These are phyloP conservation scores for Ptiloglossa arizonensis DNA, from an alignment of 1,140 invertebrate genomes.

Conservation along the genomic window DNA sequence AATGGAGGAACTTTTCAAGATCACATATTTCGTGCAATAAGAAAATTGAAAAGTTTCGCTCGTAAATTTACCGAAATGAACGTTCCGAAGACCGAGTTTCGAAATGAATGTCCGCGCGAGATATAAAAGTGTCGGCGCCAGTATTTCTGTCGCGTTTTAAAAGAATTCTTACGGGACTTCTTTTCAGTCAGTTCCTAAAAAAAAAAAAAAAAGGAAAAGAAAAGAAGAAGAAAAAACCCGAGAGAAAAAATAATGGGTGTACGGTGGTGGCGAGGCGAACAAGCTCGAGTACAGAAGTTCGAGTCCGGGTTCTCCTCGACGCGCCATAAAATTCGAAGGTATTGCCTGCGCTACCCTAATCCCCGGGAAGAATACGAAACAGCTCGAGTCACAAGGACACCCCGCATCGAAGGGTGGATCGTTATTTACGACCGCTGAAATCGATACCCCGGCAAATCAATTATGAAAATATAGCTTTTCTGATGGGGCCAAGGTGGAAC, in stretches of 20 bases:
- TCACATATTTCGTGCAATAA: background rate
- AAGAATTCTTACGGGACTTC: background rate
- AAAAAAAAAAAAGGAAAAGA: background rate
- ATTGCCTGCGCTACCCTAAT: conserved; percentile 57
- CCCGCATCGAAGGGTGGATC: conserved; percentile 65
- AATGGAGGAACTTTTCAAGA: too few species aligned
- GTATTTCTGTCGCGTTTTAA: background rate
- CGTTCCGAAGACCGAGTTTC: background rate
- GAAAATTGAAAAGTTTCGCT: too few species aligned
- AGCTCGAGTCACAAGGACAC: conserved; percentile 51
- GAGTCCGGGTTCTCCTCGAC: background rate
- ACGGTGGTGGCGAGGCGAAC: background rate
- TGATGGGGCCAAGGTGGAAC: background rate
- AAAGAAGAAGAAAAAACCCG: background rate
- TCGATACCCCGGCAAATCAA: conserved; percentile 75
- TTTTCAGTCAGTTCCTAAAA: background rate
- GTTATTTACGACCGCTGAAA: conserved; percentile 79
- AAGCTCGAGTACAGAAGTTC: background rate
- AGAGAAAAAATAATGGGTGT: background rate
- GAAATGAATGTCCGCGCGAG: background rate
- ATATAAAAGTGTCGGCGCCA: background rate
- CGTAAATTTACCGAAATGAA: too few species aligned
- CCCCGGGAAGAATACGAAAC: conserved; percentile 49
- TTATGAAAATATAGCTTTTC: conserved; percentile 70
- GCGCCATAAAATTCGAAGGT: conserved; percentile 36